phyloP scores from a whole-genome alignment of 2,113 vertebrate genomes.

The Pao palembangensis region DNA sequence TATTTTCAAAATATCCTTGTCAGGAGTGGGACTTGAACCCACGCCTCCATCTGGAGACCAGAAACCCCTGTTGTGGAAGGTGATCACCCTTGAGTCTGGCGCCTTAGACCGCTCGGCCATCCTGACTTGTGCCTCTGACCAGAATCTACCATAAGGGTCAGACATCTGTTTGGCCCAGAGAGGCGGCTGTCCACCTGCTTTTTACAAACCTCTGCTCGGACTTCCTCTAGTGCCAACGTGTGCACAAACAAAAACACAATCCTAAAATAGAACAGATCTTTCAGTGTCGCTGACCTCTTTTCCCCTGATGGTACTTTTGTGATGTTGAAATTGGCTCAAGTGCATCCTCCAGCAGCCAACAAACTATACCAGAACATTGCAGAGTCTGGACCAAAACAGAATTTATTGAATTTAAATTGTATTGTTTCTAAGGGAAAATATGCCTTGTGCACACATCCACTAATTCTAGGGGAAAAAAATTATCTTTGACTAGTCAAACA shows the following conservation, averaged over 20 bases:
- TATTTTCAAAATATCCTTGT: no score
- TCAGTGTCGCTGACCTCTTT: constrained; percentile 23
- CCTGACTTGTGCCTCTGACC: no score
- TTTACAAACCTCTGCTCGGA: no score
- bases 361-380: not conserved
- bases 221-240: not conserved
- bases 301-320: constrained; percentile 18
- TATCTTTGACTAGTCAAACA: constrained; percentile 1
- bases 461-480: not conserved
- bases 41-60: no score
- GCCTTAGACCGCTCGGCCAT: constrained; percentile 67
- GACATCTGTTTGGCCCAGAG: not conserved
- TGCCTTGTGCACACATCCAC: not conserved
- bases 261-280: constrained; percentile 33
- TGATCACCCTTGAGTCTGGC: constrained; percentile 52
- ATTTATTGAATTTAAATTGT: constrained; percentile 7
- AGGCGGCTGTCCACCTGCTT: no score
- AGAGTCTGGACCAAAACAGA: constrained; percentile 17
- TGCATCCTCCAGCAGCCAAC: constrained; percentile 19
- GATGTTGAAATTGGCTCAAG: constrained; percentile 21
- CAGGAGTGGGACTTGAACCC: no score
- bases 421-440: not conserved
- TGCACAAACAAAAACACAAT: constrained; percentile 11
- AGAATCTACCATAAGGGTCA: constrained; percentile 14
- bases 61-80: no score